These are phyloP conservation scores for Dolichoris vasculosae DNA, from an alignment of 1,140 invertebrate genomes.

Conservation along the genomic window DNA sequence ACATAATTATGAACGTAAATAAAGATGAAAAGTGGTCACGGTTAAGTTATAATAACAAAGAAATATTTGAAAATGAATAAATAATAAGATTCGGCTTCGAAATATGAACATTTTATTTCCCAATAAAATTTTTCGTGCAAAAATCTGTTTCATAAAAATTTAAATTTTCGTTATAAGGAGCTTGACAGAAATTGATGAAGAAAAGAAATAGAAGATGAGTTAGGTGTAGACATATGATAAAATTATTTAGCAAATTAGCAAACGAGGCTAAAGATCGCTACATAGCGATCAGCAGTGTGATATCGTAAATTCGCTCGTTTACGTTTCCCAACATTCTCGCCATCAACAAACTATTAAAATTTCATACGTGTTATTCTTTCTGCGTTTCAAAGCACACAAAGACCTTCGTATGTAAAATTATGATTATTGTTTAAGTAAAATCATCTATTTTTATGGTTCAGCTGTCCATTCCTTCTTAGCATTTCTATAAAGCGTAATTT, in stretches of 20 bases:
- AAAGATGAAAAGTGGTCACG: neutral
- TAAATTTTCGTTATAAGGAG: neutral
- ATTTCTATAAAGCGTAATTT: slow-evolving; percentile 30
- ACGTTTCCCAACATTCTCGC: slow-evolving; percentile 11
- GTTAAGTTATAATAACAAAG: too few relatives aligned
- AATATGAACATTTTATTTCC: too few relatives aligned
- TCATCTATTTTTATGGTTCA: slow-evolving; percentile 35
- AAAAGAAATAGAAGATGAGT: neutral
- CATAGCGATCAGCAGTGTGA: slow-evolving; percentile 22
- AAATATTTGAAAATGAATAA: too few relatives aligned
- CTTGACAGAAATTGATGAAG: neutral
- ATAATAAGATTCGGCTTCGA: too few relatives aligned
- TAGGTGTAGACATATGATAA: neutral
- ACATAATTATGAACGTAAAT: neutral
- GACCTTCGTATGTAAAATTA: slow-evolving; percentile 56
- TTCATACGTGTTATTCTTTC: slow-evolving; percentile 48
- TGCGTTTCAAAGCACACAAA: slow-evolving; percentile 51
- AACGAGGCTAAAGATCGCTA: slow-evolving; percentile 14
- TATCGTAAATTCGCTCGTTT: slow-evolving; percentile 33
- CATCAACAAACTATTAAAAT: slow-evolving; percentile 37
- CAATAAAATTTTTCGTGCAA: too few relatives aligned
- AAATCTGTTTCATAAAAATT: too few relatives aligned
- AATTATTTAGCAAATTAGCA: neutral
- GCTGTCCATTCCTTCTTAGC: neutral
- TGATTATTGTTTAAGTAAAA: slow-evolving; percentile 51